These are phyloP conservation scores for Bombus waltoni DNA, from an alignment of 1,140 invertebrate genomes.

Conservation along the genomic window DNA sequence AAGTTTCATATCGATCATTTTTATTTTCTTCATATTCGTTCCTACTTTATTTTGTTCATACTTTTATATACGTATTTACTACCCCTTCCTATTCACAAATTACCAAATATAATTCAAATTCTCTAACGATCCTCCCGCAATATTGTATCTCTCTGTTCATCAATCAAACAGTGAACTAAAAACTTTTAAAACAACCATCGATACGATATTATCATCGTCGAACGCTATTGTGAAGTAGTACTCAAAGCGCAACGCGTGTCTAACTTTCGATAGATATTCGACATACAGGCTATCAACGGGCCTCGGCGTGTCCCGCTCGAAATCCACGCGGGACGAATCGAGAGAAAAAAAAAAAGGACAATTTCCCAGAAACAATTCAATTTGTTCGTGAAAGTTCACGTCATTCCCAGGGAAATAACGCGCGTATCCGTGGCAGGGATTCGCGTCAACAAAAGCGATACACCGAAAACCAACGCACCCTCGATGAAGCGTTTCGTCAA, in stretches of 20 bases:
- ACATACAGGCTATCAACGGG: too few relatives aligned
- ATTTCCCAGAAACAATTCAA: constrained; percentile 32
- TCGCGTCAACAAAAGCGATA: constrained; percentile 27
- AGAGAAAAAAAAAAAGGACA: neutral
- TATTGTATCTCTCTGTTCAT: neutral
- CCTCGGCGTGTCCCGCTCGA: too few relatives aligned
- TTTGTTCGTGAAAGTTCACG: constrained; percentile 21
- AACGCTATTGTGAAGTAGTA: neutral
- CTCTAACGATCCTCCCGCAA: too few relatives aligned
- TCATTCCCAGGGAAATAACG: neutral
- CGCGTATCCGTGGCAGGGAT: neutral
- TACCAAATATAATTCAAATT: too few relatives aligned
- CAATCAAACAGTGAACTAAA: neutral
- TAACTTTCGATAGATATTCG: neutral
- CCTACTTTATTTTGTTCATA: neutral
- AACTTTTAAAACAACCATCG: too few relatives aligned
- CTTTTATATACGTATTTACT: neutral
- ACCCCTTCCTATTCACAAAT: neutral
- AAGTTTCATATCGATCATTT: neutral
- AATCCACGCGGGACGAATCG: neutral
- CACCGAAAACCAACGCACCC: constrained; percentile 10
- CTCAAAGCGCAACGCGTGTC: neutral
- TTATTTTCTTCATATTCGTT: neutral
- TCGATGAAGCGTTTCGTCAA: constrained; percentile 34
- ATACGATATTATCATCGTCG: neutral